These are phyloP conservation scores for Prionailurus bengalensis DNA, from an alignment of 2,113 vertebrate species.

Conservation along the genomic window DNA sequence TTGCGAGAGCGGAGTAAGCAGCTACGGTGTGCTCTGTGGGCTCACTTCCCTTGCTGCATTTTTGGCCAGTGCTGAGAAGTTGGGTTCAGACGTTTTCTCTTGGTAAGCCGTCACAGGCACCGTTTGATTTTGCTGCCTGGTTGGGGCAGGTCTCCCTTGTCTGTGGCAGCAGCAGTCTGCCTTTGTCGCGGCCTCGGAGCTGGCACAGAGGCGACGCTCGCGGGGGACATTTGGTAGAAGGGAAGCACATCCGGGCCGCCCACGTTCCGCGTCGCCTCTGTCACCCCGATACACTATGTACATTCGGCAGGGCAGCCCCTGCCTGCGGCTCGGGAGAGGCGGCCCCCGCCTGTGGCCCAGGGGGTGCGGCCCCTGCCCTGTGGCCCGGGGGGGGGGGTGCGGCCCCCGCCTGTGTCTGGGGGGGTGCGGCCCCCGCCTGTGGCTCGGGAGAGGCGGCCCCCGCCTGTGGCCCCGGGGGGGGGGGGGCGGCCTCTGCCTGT, in stretches of 20 bases:
- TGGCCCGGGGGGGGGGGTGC: too few species aligned
- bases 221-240: background rate
- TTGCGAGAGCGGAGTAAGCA: background rate
- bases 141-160: rapidly evolving
- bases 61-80: background rate
- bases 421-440: too few species aligned
- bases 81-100: too few species aligned
- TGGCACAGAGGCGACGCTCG: rapidly evolving
- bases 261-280: rapidly evolving
- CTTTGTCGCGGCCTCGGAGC: background rate
- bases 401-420: too few species aligned
- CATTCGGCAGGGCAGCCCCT: rapidly evolving
- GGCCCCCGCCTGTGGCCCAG: background rate
- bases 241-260: rapidly evolving
- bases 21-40: rapidly evolving
- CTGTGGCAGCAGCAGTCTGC: rapidly evolving
- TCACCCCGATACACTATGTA: rapidly evolving
- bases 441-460: too few species aligned
- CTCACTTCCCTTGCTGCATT: background rate
- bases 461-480: too few species aligned
- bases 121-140: rapidly evolving
- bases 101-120: rapidly evolving
- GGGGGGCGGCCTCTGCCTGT: background rate
- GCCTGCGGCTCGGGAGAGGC: background rate
- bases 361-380: too few species aligned